A percentile compares a stretch with the other conserved stretches of the same genome.
Evolutionary conservation across 2,797 vertebrate species (phyloP).

Genomic region (Cetoscarus ocellatus): DNA sequence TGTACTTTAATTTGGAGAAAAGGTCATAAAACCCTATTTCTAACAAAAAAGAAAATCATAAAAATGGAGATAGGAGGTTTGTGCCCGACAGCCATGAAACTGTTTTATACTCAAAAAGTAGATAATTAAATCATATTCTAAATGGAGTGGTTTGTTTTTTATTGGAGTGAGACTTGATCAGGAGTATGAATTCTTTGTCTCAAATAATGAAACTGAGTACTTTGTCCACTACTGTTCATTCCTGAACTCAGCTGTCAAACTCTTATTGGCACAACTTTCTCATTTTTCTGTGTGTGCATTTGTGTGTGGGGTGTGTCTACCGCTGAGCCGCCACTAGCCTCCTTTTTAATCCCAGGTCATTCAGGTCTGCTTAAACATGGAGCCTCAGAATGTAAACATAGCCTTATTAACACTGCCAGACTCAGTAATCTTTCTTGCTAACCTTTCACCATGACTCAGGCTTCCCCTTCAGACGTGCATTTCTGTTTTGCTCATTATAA

Average conservation of each 20-base stretch:
- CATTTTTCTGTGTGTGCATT: conserved; percentile 22
- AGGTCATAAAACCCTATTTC: too few relatives aligned
- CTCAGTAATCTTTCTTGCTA: conserved; percentile 66
- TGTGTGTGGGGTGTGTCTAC: conserved; percentile 16
- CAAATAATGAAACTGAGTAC: conserved; percentile 3
- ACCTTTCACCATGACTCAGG: conserved; percentile 58
- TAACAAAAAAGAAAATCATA: too few relatives aligned
- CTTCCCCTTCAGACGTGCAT: conserved; percentile 34
- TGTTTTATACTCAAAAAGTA: too few relatives aligned
- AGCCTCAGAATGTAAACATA: conserved; percentile 79
- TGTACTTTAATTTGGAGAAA: too few relatives aligned
- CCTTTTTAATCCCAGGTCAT: conserved; percentile 75
- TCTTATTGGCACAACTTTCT: conserved; percentile 49
- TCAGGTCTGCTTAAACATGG: conserved; percentile 73
- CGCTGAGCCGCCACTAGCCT: conserved; percentile 13
- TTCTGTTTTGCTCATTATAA: conserved; percentile 36
- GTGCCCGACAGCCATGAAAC: too few relatives aligned
- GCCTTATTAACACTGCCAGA: conserved; percentile 77
- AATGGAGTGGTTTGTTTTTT: too few relatives aligned
- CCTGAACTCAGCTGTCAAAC: conserved; percentile 32
- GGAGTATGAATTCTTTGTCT: too few relatives aligned
- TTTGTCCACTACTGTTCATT: conserved; percentile 8
- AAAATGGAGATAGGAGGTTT: too few relatives aligned
- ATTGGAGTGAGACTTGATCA: too few relatives aligned
- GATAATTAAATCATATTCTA: too few relatives aligned